Percentiles rank a stretch among this genome's conserved stretches.
Evolutionary conservation across 92 coral and sea anemone genomes (phyloP).

Genomic region (Actinostola sp.): DNA sequence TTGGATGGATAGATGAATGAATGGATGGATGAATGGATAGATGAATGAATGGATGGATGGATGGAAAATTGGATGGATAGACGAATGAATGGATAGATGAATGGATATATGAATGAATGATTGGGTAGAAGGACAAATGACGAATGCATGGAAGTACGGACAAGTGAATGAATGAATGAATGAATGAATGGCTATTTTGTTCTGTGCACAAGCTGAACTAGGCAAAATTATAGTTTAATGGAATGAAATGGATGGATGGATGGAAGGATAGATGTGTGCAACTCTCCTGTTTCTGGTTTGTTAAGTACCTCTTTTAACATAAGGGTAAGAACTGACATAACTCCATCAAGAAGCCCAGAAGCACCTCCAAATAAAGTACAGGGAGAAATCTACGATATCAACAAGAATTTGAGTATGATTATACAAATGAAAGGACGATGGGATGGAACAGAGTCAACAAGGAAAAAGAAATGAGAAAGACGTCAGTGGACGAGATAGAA

Average conservation of each 20-base stretch:
- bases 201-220: too few relatives aligned
- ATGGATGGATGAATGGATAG: too few relatives aligned
- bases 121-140: background rate
- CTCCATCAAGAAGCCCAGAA: conserved; percentile 54
- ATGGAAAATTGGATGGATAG: too few relatives aligned
- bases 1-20: too few relatives aligned
- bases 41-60: too few relatives aligned
- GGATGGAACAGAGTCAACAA: too few relatives aligned
- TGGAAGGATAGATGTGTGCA: background rate
- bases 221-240: too few relatives aligned
- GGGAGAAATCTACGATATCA: background rate
- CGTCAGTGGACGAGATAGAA: too few relatives aligned
- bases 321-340: conserved; percentile 31
- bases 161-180: background rate
- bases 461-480: background rate
- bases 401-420: background rate
- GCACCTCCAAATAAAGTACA: conserved; percentile 34
- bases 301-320: conserved; percentile 45
- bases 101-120: too few relatives aligned
- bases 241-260: background rate
- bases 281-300: too few relatives aligned
- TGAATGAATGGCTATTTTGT: conserved; percentile 4
- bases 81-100: too few relatives aligned
- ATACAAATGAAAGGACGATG: too few relatives aligned
- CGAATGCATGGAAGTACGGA: background rate